Evolutionary conservation across 2,888 invertebrate genomes (phyloP), one percentile per base, ranked within the genome.

Genomic region (Noctua pronuba): DNA sequence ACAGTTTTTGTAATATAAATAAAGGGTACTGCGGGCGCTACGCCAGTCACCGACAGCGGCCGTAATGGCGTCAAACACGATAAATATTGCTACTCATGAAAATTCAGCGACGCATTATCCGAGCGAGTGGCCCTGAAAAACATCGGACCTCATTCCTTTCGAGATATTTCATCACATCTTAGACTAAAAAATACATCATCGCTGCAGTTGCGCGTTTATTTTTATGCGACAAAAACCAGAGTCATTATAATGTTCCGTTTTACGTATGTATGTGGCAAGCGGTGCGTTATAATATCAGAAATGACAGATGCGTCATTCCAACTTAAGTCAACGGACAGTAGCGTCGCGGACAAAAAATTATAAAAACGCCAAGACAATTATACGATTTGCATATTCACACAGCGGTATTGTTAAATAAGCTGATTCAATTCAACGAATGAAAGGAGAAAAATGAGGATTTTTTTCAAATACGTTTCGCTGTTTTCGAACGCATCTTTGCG

Each of bases 301-400:
- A 96, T 95, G 96, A 95, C 96, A 96, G 96, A 96, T 96, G 96
- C 94, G 91, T 94, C 95, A 95, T 93, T 92, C 91, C 91, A 88
- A 88, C 85, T 90, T 84, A 85, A 89, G 87, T 89, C 90, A 87
- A 89, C 90, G 88, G 90, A 86, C 89, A 90, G 88, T 91, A 88
- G 86, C 84, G 86, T 88, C 85, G 90, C 90, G 88, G 86, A 90
- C 88, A 88, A 89, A 88, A 88, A 91, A 89, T 84, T 86, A 86
- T 82, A 88, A 91, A 93, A 94, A 94, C 91, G 88, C 85, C 88
- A 89, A 91, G 89, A 95, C 95, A 95, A 95, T 95, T 93, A 95
- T 92, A 93, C 88, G 90, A 96, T 96, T 95, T 96, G 96, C 96
- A 96, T 96, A 96, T 94, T 93, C 94, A 95, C 93, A 91, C 92